Percentiles rank a stretch among this genome's conserved stretches.
Conservation (phyloP, 2,888 invertebrate genomes). For the Fragum whitleyi region DNA sequence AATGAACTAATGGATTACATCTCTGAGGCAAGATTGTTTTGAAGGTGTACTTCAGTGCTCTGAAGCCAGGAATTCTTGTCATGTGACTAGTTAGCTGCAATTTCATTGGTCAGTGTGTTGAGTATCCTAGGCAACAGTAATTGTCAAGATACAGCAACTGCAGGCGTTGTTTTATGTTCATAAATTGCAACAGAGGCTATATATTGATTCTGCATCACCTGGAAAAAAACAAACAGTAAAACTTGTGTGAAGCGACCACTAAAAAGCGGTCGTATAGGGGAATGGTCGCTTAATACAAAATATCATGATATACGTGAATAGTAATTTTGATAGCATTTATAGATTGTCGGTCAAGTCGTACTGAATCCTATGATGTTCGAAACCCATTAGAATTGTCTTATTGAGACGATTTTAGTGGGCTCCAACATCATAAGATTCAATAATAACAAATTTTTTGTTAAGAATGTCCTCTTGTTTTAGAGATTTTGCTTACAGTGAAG, state of each 20-base stretch:
- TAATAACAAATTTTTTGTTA: too few species aligned
- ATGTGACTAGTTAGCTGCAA: constrained; percentile 59
- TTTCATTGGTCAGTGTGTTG: constrained; percentile 62
- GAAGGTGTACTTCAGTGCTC: neutral
- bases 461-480: too few species aligned
- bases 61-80: neutral
- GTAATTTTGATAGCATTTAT: neutral
- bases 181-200: constrained; percentile 85
- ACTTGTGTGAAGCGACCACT: too few species aligned
- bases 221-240: constrained; percentile 48
- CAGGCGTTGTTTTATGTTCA: constrained; percentile 69
- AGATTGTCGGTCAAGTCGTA: too few species aligned
- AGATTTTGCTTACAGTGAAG: too few species aligned
- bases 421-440: too few species aligned
- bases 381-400: too few species aligned
- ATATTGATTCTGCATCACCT: constrained; percentile 86
- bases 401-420: too few species aligned
- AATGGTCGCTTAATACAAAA: too few species aligned
- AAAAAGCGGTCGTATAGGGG: too few species aligned
- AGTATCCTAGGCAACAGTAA: constrained; percentile 53
- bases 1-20: neutral
- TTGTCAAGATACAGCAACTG: constrained; percentile 64
- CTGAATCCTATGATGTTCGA: too few species aligned
- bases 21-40: neutral
- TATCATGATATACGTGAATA: too few species aligned